Conservation (phyloP, 2,113 vertebrate genomes). For the Psammodynastes pulverulentus region DNA sequence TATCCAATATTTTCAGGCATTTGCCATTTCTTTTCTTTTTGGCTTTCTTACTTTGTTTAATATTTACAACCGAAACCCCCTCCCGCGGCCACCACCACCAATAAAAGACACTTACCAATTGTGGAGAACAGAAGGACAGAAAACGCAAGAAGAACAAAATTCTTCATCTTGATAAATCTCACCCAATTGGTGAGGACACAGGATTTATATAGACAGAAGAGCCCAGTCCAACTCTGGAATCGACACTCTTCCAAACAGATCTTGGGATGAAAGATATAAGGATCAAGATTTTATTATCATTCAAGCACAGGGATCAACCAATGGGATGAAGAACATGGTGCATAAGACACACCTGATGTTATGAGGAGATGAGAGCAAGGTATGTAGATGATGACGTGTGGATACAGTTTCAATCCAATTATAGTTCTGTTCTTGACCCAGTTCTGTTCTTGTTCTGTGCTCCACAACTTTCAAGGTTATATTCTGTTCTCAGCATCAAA, state of each 20-base stretch:
- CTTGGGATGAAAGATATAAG: background rate
- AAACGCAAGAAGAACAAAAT: background rate
- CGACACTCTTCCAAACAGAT: background rate
- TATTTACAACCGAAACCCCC: background rate
- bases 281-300: constrained; percentile 1
- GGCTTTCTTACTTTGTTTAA: background rate
- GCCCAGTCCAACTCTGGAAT: background rate
- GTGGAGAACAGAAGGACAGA: background rate
- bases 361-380: background rate
- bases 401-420: background rate
- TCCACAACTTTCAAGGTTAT: background rate
- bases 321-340: background rate
- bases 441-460: background rate
- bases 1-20: background rate
- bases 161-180: constrained; percentile 14
- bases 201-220: background rate
- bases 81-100: background rate
- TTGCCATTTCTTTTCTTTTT: background rate
- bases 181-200: too few relatives aligned
- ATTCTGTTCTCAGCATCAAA: background rate
- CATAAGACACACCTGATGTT: background rate
- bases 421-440: background rate
- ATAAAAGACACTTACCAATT: background rate
- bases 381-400: background rate
- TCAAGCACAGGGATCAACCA: background rate